Evolutionary conservation across 2,797 vertebrate species (phyloP), one percentile per base, ranked within the genome.

Genomic region (Tragopan temminckii): DNA sequence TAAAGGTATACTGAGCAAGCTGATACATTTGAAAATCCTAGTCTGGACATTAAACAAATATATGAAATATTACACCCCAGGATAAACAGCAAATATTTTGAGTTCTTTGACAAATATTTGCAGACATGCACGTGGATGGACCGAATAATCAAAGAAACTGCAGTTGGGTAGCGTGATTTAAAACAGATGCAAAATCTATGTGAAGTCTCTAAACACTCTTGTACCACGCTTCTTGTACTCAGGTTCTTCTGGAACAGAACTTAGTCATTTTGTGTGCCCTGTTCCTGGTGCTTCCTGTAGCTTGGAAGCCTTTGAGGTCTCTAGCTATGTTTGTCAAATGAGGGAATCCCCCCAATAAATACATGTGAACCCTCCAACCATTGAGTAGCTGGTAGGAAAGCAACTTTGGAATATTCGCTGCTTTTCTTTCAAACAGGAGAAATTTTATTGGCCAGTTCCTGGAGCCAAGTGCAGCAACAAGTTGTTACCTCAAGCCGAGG

Each of bases 91-190:
- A 93, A 93, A 87, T 90, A 87, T 80, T 95, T 89, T 80, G 78
- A 90, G 68, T 94, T 77, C 83, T 85, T 80, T 58, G 68, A 67
- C 86, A 94, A 90, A 90, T 90, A 89, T 95, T 95, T 96, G 58
- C 20, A 31, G 68, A 87, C 25, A 70, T 75, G 40, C 67, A 74
- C n/a, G 25, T 4, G 59, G 67, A 81, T 50, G 27, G 69, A 79
- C 88, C 88, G 67, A 64, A 85, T 74, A 94, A 95, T 86, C 85
- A 79, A 67, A 55, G 53, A 71, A 93, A 83, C 79, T 89, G 68
- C 33, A 80, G 64, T 70, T 21, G 3, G 46, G 64, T 36, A 84
- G 29, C 6, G 5, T 15, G 23, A 80, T 35, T 87, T 52, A 55
- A 87, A 87, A 87, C 61, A 46, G 27, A n/a, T 53, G 25, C 78